Base-by-base conservation (phyloP, 2,113 vertebrate species). In the Peromyscus polionotus region DNA sequence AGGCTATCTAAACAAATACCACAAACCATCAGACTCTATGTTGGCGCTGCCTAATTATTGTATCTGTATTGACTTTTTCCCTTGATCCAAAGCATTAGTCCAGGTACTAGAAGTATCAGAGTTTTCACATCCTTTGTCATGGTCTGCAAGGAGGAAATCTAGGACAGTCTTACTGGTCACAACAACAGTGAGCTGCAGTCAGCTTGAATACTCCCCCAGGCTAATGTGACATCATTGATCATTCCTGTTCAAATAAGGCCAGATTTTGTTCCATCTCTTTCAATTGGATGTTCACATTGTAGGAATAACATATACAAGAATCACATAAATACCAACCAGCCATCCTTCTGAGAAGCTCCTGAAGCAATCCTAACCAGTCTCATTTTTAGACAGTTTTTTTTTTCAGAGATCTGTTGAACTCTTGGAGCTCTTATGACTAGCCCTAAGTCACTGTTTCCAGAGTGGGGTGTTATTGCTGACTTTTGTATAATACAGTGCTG, bases 61-160 rank as follows among this genome's bases (percentile, higher is more conserved):
- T 87, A 94, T 96, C 51, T 94, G 13, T 70, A 76, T 84, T 88
- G 70, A 90, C 36, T 73, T 94, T 90, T 90, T 85, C 45, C 79
- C 59, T 86, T 95, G 51, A 9, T n/a, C 63, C 79, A 88, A 51
- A 51, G 51, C 51, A 51, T 51, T 51, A 51, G 87, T 96, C 77
- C 48, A 80, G 67, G 51, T 42, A 63, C n/a, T 88, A 45, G 54
- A 93, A 90, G 28, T 87, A 13, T 94, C 61, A 80, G 39, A 42
- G 88, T 39, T 85, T 88, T 20, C 33, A 84, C 20, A n/a, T 48
- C 79, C 24, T 92, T 72, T 73, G 70, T 42, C n/a, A 70, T 68
- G 54, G 31, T 39, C 85, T 75, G 2, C 20, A 90, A 16, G n/a
- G n/a, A 88, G 17, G 31, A 91, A 96, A 70, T 90, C 85, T 83